These are phyloP conservation scores for Decapterus maruadsi DNA, from an alignment of 2,797 vertebrate genomes.

Conservation along the genomic window DNA sequence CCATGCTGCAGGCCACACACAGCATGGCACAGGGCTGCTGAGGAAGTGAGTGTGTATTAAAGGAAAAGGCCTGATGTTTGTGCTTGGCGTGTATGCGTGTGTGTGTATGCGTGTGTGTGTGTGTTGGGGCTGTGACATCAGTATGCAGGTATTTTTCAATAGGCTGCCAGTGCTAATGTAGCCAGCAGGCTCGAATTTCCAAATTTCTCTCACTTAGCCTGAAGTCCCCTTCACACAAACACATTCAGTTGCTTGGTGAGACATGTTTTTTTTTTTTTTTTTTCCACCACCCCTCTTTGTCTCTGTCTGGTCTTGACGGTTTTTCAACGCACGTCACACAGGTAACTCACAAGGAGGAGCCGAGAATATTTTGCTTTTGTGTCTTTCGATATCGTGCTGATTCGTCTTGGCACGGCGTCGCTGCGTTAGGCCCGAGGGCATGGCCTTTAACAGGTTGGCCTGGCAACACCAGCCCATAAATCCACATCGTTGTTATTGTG, in stretches of 20 bases:
- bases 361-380: constrained; percentile 15
- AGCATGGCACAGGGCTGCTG: constrained; percentile 27
- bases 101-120: constrained; percentile 37
- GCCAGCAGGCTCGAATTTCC: constrained; percentile 72
- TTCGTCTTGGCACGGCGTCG: constrained; percentile 32
- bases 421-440: neutral
- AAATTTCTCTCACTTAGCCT: constrained; percentile 68
- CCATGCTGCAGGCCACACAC: constrained; percentile 55
- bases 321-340: constrained; percentile 28
- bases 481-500: constrained; percentile 23
- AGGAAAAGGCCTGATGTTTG: constrained; percentile 45
- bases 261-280: constrained; percentile 60
- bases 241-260: constrained; percentile 63
- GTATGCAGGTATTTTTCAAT: constrained; percentile 81
- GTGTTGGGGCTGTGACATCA: constrained; percentile 72
- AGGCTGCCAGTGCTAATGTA: constrained; percentile 68
- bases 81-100: constrained; percentile 34
- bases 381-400: constrained; percentile 24
- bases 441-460: constrained; percentile 4
- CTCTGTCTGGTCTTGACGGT: constrained; percentile 55
- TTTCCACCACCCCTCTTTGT: constrained; percentile 59
- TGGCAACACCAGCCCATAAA: constrained; percentile 8
- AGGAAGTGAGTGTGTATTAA: constrained; percentile 46
- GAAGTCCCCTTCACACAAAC: constrained; percentile 47
- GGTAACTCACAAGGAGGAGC: constrained; percentile 45